Evolutionary conservation across 2,113 vertebrate species (phyloP).

Genomic region (Anhinga rufa): DNA sequence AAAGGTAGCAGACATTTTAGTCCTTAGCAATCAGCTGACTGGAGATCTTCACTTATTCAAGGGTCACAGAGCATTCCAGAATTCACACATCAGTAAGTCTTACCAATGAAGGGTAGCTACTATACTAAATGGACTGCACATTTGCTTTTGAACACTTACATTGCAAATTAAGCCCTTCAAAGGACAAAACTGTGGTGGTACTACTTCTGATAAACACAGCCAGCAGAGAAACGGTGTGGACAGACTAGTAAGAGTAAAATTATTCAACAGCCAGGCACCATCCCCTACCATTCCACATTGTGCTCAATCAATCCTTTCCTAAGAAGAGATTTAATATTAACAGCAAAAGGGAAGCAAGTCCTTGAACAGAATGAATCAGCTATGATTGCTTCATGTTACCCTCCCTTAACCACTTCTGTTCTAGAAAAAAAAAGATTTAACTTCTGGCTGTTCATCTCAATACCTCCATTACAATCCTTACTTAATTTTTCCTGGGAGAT

Average conservation of each 20-base stretch:
- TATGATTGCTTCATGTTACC: background rate
- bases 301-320: background rate
- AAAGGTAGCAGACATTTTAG: background rate
- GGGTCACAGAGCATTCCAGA: background rate
- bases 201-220: background rate
- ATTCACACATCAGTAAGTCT: background rate
- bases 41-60: background rate
- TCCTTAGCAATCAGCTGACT: background rate
- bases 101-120: background rate
- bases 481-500: background rate
- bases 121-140: background rate
- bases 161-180: background rate
- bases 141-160: background rate
- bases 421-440: background rate
- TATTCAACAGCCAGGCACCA: background rate
- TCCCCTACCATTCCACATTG: background rate
- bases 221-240: background rate
- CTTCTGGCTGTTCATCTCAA: background rate
- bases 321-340: constrained; percentile 35
- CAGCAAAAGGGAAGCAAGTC: background rate
- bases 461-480: background rate
- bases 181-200: background rate
- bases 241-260: background rate
- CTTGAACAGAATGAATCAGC: background rate
- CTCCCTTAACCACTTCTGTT: background rate